Percentiles rank a stretch among this genome's conserved stretches.
These are phyloP conservation scores for Pocillopora grandis DNA, from an alignment of 92 coral and sea anemone genomes.

Conservation along the genomic window DNA sequence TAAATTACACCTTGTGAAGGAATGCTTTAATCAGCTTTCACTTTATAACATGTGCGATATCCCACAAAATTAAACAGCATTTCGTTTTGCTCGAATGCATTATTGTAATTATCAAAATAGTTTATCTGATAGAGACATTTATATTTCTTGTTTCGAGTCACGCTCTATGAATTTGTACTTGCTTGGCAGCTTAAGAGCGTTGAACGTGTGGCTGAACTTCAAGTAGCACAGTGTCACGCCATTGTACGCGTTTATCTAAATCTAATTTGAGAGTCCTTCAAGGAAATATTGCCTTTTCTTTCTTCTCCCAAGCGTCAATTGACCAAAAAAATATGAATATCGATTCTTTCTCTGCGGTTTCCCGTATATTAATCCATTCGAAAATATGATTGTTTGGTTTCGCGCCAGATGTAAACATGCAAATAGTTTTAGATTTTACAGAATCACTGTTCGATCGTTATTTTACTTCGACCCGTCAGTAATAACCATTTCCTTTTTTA, in stretches of 20 bases:
- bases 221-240: background rate
- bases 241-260: background rate
- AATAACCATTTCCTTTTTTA: too few relatives aligned
- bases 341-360: background rate
- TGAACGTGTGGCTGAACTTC: background rate
- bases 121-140: background rate
- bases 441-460: too few relatives aligned
- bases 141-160: constrained; percentile 2
- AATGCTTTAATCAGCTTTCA: background rate
- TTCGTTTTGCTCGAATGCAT: background rate
- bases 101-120: background rate
- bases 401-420: too few relatives aligned
- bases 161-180: background rate
- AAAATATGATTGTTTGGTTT: background rate
- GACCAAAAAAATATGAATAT: background rate
- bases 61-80: background rate
- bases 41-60: too few relatives aligned
- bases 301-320: background rate
- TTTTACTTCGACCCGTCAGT: too few relatives aligned
- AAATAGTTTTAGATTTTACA: too few relatives aligned
- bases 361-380: background rate
- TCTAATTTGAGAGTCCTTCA: background rate
- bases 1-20: background rate
- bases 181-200: background rate
- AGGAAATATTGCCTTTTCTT: background rate